A percentile compares a stretch with the other conserved stretches of the same genome.
Evolutionary conservation across 2,113 vertebrate species (phyloP).

Genomic region (Lampris megalopsis): DNA sequence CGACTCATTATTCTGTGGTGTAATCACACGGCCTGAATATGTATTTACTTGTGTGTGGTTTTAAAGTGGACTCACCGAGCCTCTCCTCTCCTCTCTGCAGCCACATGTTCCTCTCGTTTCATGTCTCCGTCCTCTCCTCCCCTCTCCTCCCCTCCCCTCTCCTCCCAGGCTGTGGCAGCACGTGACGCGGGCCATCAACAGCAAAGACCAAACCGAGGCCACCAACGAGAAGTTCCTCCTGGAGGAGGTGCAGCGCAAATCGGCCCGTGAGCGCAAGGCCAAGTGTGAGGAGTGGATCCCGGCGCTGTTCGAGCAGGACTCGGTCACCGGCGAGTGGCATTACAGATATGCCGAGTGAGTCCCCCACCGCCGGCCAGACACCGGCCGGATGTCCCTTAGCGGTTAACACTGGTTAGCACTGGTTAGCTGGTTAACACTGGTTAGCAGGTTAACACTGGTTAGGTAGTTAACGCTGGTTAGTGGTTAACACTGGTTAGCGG

Average conservation of each 20-base stretch:
- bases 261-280: conserved; percentile 92
- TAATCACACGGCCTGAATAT: too few species aligned
- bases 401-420: too few species aligned
- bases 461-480: too few species aligned
- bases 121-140: neutral
- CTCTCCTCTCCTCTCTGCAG: too few species aligned
- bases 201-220: conserved; percentile 97
- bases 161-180: conserved; percentile 93
- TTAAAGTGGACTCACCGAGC: too few species aligned
- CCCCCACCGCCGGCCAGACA: neutral
- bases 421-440: too few species aligned
- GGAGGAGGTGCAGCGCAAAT: conserved; percentile 95
- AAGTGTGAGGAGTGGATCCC: conserved; percentile 92
- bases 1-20: too few species aligned
- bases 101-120: neutral
- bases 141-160: neutral
- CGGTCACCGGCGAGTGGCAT: conserved; percentile 94
- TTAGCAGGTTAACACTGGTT: too few species aligned
- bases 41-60: too few species aligned
- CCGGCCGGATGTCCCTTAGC: too few species aligned
- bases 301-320: conserved; percentile 92
- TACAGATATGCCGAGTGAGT: conserved; percentile 96
- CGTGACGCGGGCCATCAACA: conserved; percentile 95
- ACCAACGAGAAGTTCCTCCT: conserved; percentile 96
- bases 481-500: too few species aligned